Percentiles rank a stretch among this genome's conserved stretches.
Conservation (phyloP, 2,797 vertebrate genomes). For the Crocodylus rhombifer region DNA sequence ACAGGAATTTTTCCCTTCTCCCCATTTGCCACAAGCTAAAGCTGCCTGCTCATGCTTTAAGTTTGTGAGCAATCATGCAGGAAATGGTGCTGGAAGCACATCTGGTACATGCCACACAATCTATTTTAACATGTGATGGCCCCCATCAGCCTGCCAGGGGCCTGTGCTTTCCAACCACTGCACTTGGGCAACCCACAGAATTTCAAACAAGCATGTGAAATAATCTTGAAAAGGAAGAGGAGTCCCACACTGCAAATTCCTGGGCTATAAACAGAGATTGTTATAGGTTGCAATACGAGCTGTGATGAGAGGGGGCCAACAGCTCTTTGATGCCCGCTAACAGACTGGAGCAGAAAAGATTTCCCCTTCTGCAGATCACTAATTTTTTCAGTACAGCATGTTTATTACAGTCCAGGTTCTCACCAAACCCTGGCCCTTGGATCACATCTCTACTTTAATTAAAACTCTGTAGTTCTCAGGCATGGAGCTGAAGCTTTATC, state of each 20-base stretch:
- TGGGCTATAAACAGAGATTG: not conserved
- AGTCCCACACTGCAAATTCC: not conserved
- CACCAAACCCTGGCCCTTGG: not conserved
- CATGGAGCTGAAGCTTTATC: slow-evolving; percentile 58
- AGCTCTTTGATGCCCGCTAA: not conserved
- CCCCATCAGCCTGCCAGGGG: not conserved
- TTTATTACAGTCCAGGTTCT: not conserved
- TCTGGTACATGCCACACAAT: not conserved
- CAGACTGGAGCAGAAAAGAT: not conserved
- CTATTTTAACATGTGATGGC: not conserved
- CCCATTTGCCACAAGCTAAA: not conserved
- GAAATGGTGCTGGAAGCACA: not conserved
- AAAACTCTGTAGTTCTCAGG: slow-evolving; percentile 43
- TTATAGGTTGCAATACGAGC: not conserved
- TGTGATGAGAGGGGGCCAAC: not conserved
- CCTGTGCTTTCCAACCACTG: not conserved
- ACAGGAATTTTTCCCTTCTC: slow-evolving; percentile 26
- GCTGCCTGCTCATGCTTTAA: not conserved
- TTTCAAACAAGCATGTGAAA: not conserved
- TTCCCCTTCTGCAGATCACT: not conserved
- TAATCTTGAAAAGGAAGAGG: not conserved
- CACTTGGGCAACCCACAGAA: not conserved
- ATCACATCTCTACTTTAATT: slow-evolving; percentile 55
- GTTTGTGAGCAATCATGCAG: not conserved
- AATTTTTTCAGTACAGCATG: not conserved